Base-by-base conservation (phyloP, 1,140 invertebrate genomes). In the Scylla paramamosain region DNA sequence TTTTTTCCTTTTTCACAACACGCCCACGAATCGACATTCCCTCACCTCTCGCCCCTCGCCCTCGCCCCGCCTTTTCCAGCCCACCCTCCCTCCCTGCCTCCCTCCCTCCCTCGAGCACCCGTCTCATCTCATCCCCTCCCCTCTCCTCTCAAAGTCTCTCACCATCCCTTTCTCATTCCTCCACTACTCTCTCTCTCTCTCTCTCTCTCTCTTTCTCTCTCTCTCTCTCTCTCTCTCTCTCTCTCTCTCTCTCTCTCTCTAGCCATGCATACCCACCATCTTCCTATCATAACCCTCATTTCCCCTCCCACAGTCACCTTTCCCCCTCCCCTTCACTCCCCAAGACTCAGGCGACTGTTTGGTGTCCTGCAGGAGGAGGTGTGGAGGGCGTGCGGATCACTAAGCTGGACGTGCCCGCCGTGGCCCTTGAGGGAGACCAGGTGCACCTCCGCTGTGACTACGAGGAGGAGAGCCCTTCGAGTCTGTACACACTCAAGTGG, bases 401-500 rank as follows among this genome's bases (percentile, higher is more conserved):
- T 20, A 52, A 93, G 0, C 83, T 93, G n/a, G n/a, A 52, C 83
- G 92, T 93, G 3, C 92, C 92, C 28, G 39, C 92, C 46, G 92
- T 93, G 92, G 92, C 92, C 1, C 45, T 93, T 0, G 84, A 52
- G 45, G 84, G 84, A 10, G 92, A 93, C 48, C 46, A 93, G 48
- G 32, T 93, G 46, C 92, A 87, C 46, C 92, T 93, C 28, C 83
- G 83, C 14, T 93, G 92, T 32, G 46, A 93, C 83, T 93, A 88
- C 84, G 46, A 93, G 92, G 92, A 93, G 31, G 92, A 93, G 29
- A 32, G 28, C 0, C 52, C 28, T 0, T 59, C 91, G 31, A 52
- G 67, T 14, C 31, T 95, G 4, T 95, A 95, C 94, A 92, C 91
- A 16, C 91, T 93, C 94, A 95, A 95, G 94, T 95, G 94, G 94